Conservation (phyloP, 2,888 invertebrate genomes). For the Salpingus planirostris region DNA sequence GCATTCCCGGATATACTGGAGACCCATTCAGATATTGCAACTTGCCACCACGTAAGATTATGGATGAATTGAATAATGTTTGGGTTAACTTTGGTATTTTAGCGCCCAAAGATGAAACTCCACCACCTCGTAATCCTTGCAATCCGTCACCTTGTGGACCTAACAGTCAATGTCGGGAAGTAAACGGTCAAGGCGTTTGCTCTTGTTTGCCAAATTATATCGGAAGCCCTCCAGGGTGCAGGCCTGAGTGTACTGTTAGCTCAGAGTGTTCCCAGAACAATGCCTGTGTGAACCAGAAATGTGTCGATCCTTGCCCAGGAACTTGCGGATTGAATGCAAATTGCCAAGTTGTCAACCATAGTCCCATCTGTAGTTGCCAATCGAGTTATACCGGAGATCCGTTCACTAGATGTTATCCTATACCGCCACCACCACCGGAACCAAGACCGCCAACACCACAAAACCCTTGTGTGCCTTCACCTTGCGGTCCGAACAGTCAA, state of each 20-base stretch:
- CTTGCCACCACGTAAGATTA: conserved; percentile 42
- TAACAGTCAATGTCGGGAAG: conserved; percentile 63
- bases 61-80: no score
- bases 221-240: conserved; percentile 55
- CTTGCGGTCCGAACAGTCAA: conserved; percentile 64
- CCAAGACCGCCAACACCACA: conserved; percentile 38
- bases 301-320: conserved; percentile 45
- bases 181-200: conserved; percentile 50
- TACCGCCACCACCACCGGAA: conserved; percentile 32
- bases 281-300: conserved; percentile 38
- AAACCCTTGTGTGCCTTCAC: conserved; percentile 61
- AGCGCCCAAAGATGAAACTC: conserved; percentile 24
- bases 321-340: conserved; percentile 46
- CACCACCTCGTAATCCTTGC: conserved; percentile 53
- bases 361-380: conserved; percentile 59
- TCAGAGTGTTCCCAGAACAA: conserved; percentile 47
- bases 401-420: conserved; percentile 57
- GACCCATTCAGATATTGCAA: conserved; percentile 64
- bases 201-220: conserved; percentile 51
- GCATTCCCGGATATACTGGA: conserved; percentile 63
- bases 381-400: conserved; percentile 59
- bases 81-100: conserved; percentile 15
- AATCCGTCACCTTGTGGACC: conserved; percentile 69
- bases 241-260: conserved; percentile 50
- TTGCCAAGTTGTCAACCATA: conserved; percentile 53